These are phyloP conservation scores for Chamaetylas fuelleborni DNA, from an alignment of 2,113 vertebrate species.

Conservation along the genomic window DNA sequence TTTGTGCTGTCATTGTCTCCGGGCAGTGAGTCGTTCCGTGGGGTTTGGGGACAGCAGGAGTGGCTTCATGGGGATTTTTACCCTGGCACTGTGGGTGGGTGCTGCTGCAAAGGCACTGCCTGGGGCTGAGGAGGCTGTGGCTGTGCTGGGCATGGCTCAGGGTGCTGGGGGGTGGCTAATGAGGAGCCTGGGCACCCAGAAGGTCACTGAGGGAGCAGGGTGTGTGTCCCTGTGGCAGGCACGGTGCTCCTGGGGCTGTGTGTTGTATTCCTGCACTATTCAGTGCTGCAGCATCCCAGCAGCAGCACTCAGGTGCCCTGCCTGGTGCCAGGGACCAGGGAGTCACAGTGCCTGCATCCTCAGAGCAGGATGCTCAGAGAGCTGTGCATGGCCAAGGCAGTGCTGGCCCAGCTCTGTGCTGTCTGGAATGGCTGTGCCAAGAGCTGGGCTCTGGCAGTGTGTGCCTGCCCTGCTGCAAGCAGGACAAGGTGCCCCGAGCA, in stretches of 20 bases:
- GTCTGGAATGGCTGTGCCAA: neutral
- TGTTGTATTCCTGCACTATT: fast-evolving
- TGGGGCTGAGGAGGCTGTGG: neutral
- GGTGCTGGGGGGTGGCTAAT: neutral
- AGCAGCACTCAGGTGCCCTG: neutral
- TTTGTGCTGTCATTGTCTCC: neutral
- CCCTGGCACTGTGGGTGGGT: neutral
- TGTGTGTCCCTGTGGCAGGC: neutral
- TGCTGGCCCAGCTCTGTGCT: neutral
- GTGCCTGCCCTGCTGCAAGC: neutral
- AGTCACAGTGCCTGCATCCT: fast-evolving
- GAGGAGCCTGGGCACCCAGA: neutral
- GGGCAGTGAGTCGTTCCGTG: neutral
- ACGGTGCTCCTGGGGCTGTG: fast-evolving
- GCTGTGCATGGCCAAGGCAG: fast-evolving
- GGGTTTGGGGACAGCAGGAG: neutral
- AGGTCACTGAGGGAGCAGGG: neutral
- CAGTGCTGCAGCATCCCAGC: fast-evolving
- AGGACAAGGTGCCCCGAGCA: neutral
- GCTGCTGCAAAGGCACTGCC: neutral
- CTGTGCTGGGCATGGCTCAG: neutral
- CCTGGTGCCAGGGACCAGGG: fast-evolving
- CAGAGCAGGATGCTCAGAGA: neutral
- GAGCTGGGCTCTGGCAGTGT: neutral
- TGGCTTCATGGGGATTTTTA: neutral